Base-by-base conservation (phyloP, 2,797 vertebrate species). In the Orientallactaga sibirica region DNA sequence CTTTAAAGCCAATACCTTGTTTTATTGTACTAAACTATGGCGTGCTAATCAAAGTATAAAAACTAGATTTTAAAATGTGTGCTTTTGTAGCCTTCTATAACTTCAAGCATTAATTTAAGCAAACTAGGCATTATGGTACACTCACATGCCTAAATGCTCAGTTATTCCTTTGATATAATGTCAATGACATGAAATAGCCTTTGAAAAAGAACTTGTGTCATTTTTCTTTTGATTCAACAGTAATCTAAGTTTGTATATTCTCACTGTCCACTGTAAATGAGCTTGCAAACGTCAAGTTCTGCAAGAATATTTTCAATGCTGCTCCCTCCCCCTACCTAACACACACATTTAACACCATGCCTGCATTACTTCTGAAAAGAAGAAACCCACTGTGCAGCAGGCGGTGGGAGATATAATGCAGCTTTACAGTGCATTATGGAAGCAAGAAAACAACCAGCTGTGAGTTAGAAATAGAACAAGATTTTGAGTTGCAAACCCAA, bases 361-460 rank as follows among this genome's bases (percentile, higher is more conserved):
- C 91, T 68, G 67, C 29, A 79, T 82, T 73, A 77, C 9, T 2
- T 68, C 88, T 86, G 91, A 95, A 93, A 96, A 94, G 92, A 81
- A 94, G 96, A 66, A 88, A 95, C 95, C 92, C 84, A 80, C 95
- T 78, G 96, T 94, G 96, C 10, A 19, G 96, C 86, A 92, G 96
- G 94, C 85, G 19, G 62, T 22, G 91, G 19, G 71, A 95, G 92
- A 80, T 77, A 94, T 76, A 97, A 9, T 86, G 64, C 90, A 79
- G 93, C 92, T 96, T 94, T 75, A 81, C 48, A 18, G 52, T 19
- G 84, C 1, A 94, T 61, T 71, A 70, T 25, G 76, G 95, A 97
- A 93, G 96, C 93, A 96, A 79, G 85, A 91, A 96, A 97, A 96
- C 79, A 94, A 87, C 86, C 88, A 80, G 85, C 95, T 91, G 85